These are phyloP conservation scores for Hylaeus volcanicus DNA, from an alignment of 1,140 invertebrate species.

Conservation along the genomic window DNA sequence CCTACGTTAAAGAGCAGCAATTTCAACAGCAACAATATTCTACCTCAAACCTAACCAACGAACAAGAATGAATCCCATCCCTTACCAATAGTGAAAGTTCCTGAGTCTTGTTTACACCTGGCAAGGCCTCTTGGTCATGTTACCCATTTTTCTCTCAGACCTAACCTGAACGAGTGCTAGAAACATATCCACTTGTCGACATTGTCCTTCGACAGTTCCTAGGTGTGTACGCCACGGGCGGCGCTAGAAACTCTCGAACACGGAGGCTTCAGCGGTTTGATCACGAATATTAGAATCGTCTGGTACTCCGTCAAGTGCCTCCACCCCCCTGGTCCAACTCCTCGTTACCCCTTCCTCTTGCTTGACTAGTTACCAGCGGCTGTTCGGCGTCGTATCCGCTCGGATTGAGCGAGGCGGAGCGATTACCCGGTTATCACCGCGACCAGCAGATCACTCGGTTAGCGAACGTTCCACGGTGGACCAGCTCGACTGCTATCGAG, in stretches of 20 bases:
- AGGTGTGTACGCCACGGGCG: slow-evolving; percentile 31
- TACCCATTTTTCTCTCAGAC: no score
- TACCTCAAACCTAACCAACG: no score
- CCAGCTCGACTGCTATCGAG: slow-evolving; percentile 6
- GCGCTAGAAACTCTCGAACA: not conserved
- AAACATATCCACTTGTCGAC: no score
- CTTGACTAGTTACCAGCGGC: slow-evolving; percentile 47
- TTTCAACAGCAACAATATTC: no score
- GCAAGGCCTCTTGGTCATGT: no score
- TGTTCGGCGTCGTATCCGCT: slow-evolving; percentile 70
- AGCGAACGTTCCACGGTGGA: slow-evolving; percentile 30
- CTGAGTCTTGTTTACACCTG: no score
- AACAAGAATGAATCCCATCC: no score
- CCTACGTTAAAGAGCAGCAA: no score
- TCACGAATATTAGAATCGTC: slow-evolving; percentile 40
- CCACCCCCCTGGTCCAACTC: not conserved
- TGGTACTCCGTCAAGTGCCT: slow-evolving; percentile 24
- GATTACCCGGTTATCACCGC: slow-evolving; percentile 76
- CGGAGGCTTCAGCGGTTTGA: not conserved
- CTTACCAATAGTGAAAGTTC: no score
- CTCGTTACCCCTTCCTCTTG: slow-evolving; percentile 31
- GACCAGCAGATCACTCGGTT: slow-evolving; percentile 55
- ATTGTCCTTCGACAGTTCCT: not conserved
- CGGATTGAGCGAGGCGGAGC: slow-evolving; percentile 69
- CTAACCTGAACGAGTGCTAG: no score